A percentile compares a stretch with the other conserved stretches of the same genome.
Evolutionary conservation across 37 sponge, comb jelly and placozoan species (phyloP).

Genomic region (Lycopodina hypogea): DNA sequence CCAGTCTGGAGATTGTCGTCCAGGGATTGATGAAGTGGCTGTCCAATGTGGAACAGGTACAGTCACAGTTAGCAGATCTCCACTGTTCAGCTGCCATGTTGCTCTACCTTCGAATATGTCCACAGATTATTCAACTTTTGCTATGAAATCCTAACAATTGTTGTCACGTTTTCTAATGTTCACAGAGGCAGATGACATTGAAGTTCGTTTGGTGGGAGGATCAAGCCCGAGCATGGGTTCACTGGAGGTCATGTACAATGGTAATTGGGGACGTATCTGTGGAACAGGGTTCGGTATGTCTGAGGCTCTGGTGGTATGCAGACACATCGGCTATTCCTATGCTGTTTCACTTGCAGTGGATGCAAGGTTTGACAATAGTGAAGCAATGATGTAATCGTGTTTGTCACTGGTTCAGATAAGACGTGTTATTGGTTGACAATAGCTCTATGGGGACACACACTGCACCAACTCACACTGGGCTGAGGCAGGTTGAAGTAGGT

Average conservation of each 20-base stretch:
- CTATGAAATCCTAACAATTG: too few species aligned
- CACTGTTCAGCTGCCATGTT: too few species aligned
- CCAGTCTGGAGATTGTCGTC: background rate
- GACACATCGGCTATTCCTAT: constrained; percentile 18
- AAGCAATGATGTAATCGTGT: too few species aligned
- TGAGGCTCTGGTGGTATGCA: constrained; percentile 36
- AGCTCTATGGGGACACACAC: too few species aligned
- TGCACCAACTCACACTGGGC: too few species aligned
- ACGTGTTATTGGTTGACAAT: background rate
- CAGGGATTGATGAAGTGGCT: constrained; percentile 23
- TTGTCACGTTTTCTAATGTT: background rate
- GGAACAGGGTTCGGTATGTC: background rate
- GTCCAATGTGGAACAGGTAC: constrained; percentile 26
- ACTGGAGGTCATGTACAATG: constrained; percentile 37
- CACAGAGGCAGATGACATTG: background rate
- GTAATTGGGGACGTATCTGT: constrained; percentile 23
- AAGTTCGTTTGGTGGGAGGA: constrained; percentile 12
- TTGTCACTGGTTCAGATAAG: background rate
- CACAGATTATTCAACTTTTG: too few species aligned
- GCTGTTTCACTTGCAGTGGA: background rate
- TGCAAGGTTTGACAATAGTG: background rate
- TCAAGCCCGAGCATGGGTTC: background rate
- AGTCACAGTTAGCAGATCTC: too few species aligned
- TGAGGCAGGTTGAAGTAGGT: too few species aligned
- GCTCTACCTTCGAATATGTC: too few species aligned